Evolutionary conservation across 2,113 vertebrate species (phyloP).

Genomic region (Anser cygnoides): DNA sequence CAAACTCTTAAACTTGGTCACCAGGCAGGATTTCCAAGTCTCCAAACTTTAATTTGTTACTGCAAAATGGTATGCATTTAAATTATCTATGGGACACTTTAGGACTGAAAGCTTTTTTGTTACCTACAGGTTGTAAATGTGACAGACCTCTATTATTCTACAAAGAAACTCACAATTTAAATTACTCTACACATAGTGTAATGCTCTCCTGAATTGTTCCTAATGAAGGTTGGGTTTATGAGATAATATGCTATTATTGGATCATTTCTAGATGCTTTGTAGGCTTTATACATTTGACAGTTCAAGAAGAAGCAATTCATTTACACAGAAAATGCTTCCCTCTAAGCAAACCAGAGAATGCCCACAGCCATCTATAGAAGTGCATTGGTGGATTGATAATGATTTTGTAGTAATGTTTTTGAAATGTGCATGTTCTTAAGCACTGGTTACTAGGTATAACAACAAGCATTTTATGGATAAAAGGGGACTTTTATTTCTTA

Average conservation of each 20-base stretch:
- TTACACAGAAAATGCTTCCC: slow-evolving; percentile 60
- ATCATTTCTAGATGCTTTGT: slow-evolving; percentile 56
- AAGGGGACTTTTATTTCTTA: background rate
- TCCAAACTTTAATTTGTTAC: slow-evolving; percentile 23
- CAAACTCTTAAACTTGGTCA: background rate
- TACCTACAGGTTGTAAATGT: slow-evolving; percentile 45
- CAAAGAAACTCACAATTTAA: slow-evolving; percentile 53
- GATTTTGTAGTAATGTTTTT: background rate
- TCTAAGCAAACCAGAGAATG: slow-evolving; percentile 33
- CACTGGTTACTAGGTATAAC: background rate
- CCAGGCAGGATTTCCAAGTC: background rate
- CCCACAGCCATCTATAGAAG: slow-evolving; percentile 4
- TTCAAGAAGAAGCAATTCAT: slow-evolving; percentile 56
- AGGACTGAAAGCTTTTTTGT: slow-evolving; percentile 49
- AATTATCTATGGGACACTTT: background rate
- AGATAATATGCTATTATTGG: slow-evolving; percentile 61
- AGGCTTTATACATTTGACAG: slow-evolving; percentile 57
- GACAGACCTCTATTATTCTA: slow-evolving; percentile 53
- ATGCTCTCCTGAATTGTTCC: slow-evolving; percentile 52
- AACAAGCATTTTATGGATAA: background rate
- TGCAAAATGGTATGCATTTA: background rate
- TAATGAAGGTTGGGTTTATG: slow-evolving; percentile 54
- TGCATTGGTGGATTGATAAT: slow-evolving; percentile 3
- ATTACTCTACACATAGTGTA: slow-evolving; percentile 50
- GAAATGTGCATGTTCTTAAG: background rate